Evolutionary conservation across 2,888 invertebrate species (phyloP), one percentile per base, ranked within the genome.

Genomic region (Netelia inedita): DNA sequence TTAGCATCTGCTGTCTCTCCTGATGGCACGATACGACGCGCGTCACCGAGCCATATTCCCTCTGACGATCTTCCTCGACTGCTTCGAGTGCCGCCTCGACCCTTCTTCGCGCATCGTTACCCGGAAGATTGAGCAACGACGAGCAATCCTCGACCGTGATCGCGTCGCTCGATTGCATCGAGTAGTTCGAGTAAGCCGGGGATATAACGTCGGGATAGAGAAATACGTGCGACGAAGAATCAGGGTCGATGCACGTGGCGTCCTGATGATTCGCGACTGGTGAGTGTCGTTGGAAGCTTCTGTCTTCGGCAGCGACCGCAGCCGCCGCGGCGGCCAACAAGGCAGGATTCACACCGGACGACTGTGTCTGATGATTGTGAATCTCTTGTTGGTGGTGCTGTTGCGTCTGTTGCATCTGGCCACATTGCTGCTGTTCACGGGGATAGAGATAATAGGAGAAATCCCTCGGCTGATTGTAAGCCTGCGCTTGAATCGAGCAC

Each of bases 21-120:
- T 68, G 72, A 82, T 83, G n/a, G 88, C 87, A 0, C 82, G 83
- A 11, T 14, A 21, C 43, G 19, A 79, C 23, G 61, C 72, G 28
- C 19, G 46, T 66, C 3, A 61, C 50, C 19, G 50, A 50, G 0
- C 57, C 21, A 28, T 71, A 35, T 16, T 61, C 91, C 8, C 92
- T 82, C 21, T 91, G 91, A 1, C 91, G 89, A 73, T 94, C 94
- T 59, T 94, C 94, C 75, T 95, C 95, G 8, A 95, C 95, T 0
- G 94, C 94, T 9, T 95, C 95, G 50, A 96, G 92, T 0, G 95
- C 96, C 0, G 96, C 96, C 91, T 96, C 96, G 1, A 96, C 96
- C 74, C 95, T 94, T 68, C 95, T 94, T 46, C 96, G 94, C 11
- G 96, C 95, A 65, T 95, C 95, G 86, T 95, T 95, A 1, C 95